A percentile compares a stretch with the other conserved stretches of the same genome.
Evolutionary conservation across 2,797 vertebrate species (phyloP).

Genomic region (Chaetophractus vellerosus): DNA sequence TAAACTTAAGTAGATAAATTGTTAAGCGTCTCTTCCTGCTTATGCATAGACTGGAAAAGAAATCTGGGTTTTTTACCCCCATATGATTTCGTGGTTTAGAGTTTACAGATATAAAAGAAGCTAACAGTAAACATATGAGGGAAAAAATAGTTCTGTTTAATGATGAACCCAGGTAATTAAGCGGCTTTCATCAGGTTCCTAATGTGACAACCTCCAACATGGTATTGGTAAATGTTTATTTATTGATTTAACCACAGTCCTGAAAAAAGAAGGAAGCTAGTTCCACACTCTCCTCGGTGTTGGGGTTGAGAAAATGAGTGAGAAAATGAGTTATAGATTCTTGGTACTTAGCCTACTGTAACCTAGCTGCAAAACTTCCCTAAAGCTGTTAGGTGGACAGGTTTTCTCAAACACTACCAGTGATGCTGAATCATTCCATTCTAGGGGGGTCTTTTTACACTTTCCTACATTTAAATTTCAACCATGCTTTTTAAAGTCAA

Average conservation of each 20-base stretch:
- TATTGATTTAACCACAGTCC: background rate
- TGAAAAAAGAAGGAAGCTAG: background rate
- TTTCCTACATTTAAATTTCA: background rate
- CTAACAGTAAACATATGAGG: background rate
- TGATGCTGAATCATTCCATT: conserved; percentile 67
- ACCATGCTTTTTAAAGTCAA: background rate
- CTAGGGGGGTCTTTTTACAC: background rate
- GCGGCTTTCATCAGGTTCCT: background rate
- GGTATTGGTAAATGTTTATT: background rate
- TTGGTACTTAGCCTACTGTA: background rate
- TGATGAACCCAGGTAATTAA: conserved; percentile 30
- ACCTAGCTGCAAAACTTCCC: conserved; percentile 51
- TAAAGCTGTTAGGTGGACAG: background rate
- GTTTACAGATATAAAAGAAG: conserved; percentile 17
- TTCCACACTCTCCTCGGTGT: background rate
- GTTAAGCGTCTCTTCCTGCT: background rate
- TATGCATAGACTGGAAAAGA: conserved; percentile 10
- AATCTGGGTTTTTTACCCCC: background rate
- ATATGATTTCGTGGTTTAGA: conserved; percentile 46
- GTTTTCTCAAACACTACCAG: conserved; percentile 1
- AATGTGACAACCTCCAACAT: conserved; percentile 43
- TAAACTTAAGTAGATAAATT: background rate
- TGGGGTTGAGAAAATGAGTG: background rate
- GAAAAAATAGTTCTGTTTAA: conserved; percentile 4
- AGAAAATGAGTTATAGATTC: background rate